Evolutionary conservation across 2,113 vertebrate species (phyloP).

Genomic region (Ondatra zibethicus): DNA sequence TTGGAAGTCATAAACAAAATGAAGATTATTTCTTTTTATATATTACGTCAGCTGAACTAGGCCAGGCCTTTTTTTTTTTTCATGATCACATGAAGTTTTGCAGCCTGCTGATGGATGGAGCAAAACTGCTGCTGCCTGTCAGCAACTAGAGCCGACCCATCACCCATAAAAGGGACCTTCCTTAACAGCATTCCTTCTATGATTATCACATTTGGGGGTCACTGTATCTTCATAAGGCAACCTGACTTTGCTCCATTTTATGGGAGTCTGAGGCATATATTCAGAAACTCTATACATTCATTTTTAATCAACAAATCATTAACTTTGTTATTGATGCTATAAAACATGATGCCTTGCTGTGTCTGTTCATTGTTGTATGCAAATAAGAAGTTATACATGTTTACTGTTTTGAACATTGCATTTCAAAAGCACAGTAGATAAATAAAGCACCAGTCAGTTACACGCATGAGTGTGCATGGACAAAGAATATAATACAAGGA

Average conservation of each 20-base stretch:
- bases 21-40: background rate
- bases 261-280: background rate
- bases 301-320: background rate
- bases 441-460: background rate
- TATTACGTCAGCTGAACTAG: background rate
- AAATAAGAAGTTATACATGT: background rate
- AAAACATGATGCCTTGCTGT: no score
- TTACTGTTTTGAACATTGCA: background rate
- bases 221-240: background rate
- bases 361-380: no score
- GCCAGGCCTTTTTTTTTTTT: background rate
- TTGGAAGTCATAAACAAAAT: background rate
- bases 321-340: background rate
- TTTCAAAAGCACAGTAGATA: background rate
- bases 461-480: background rate
- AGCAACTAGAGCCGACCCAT: background rate
- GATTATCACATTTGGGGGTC: background rate
- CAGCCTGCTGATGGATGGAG: background rate
- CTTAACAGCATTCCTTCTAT: background rate
- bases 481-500: background rate
- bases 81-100: background rate
- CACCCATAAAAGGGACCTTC: fast-evolving
- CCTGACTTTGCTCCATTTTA: background rate
- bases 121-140: background rate
- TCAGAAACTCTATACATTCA: background rate